Percentiles rank a stretch among this genome's conserved stretches.
phyloP scores from a whole-genome alignment of 2,113 vertebrate genomes.

The Nothocercus julius region DNA sequence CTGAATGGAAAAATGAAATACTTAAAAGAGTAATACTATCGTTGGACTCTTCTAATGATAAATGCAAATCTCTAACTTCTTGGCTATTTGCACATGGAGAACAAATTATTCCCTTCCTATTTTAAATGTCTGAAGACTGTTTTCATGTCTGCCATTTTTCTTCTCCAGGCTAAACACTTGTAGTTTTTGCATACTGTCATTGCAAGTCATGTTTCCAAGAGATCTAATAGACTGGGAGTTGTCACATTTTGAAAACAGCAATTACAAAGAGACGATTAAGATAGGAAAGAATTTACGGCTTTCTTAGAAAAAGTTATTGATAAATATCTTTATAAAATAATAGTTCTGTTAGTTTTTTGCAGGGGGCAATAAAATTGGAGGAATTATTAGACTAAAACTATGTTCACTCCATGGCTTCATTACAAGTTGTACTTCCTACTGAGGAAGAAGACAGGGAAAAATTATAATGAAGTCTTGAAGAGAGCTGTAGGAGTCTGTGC shows the following conservation, averaged over 20 bases:
- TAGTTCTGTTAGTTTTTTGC: background rate
- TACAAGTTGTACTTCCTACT: background rate
- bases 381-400: background rate
- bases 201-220: background rate
- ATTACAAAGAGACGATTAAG: background rate
- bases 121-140: background rate
- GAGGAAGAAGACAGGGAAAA: background rate
- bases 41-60: background rate
- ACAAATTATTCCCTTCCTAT: background rate
- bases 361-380: background rate
- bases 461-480: background rate
- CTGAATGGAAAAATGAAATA: background rate
- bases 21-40: background rate
- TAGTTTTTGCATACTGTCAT: background rate
- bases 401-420: background rate
- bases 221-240: background rate
- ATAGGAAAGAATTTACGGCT: background rate
- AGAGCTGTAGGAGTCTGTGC: background rate
- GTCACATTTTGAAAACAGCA: background rate
- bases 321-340: background rate
- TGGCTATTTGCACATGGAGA: background rate
- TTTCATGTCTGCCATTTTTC: background rate
- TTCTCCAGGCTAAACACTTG: background rate
- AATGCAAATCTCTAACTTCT: background rate
- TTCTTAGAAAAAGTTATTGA: background rate